Percentiles rank a stretch among this genome's conserved stretches.
phyloP scores from a whole-genome alignment of 35 echinoderm and acorn worm genomes.

The Acanthaster planci region DNA sequence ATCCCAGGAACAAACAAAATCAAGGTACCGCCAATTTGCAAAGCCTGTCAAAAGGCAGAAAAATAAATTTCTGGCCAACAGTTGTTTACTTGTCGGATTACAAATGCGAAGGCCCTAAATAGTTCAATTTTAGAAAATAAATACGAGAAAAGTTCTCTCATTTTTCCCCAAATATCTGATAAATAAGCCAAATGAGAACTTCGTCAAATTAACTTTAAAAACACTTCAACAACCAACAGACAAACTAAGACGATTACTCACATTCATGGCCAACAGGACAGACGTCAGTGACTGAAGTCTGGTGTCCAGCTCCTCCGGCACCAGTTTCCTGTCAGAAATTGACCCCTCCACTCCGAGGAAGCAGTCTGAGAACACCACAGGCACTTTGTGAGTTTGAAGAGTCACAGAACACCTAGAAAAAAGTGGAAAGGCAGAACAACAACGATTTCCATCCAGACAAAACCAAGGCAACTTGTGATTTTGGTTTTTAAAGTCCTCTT shows the following conservation, averaged over 20 bases:
- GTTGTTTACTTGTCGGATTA: background rate
- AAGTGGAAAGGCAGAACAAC: too few relatives aligned
- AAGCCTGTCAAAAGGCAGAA: background rate
- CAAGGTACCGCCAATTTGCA: background rate
- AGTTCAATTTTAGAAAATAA: background rate
- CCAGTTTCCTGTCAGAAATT: background rate
- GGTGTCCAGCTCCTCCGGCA: background rate
- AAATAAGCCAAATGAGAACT: background rate
- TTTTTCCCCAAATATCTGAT: background rate
- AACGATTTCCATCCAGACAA: too few relatives aligned
- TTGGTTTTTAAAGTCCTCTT: background rate
- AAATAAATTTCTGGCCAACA: background rate
- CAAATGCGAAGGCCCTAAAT: background rate
- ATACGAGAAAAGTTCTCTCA: background rate
- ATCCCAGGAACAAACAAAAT: background rate
- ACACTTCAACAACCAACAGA: background rate
- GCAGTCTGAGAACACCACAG: constrained; percentile 7
- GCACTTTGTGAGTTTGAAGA: background rate
- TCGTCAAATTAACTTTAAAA: background rate
- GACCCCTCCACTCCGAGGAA: background rate
- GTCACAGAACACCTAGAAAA: background rate
- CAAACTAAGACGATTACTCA: background rate
- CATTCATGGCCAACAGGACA: background rate
- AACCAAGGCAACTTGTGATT: background rate
- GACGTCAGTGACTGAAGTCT: constrained; percentile 1